Conservation (phyloP, 2,888 invertebrate species). For the Dicycla oo region DNA sequence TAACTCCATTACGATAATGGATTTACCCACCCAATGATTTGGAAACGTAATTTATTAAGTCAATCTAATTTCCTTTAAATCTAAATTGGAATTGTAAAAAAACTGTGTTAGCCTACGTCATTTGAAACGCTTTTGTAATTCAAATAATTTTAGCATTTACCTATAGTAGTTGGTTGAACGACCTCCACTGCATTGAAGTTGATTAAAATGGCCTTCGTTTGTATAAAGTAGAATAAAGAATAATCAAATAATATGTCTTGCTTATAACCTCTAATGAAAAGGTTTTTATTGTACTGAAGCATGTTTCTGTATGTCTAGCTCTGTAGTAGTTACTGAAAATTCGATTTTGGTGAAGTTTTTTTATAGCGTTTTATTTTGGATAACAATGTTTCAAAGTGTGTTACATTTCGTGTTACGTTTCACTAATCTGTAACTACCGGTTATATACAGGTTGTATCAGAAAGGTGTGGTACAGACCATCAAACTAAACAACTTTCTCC, state of each 20-base stretch:
- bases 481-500: too few relatives aligned
- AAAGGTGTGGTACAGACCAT: too few relatives aligned
- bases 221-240: background rate
- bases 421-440: too few relatives aligned
- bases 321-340: background rate
- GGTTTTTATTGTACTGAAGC: background rate
- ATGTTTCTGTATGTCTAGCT: background rate
- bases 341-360: background rate
- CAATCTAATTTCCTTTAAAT: slow-evolving; percentile 65
- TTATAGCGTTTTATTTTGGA: too few relatives aligned
- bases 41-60: slow-evolving; percentile 68
- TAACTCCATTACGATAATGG: slow-evolving; percentile 63
- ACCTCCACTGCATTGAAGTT: slow-evolving; percentile 27
- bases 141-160: slow-evolving; percentile 41
- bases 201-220: slow-evolving; percentile 16
- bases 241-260: slow-evolving; percentile 22
- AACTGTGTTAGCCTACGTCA: slow-evolving; percentile 28
- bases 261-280: slow-evolving; percentile 1
- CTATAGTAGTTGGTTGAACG: slow-evolving; percentile 28
- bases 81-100: slow-evolving; percentile 46
- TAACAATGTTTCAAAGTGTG: background rate
- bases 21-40: slow-evolving; percentile 60
- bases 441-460: too few relatives aligned
- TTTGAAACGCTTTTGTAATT: slow-evolving; percentile 50
- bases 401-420: background rate